Percentiles rank a stretch among this genome's conserved stretches.
Evolutionary conservation across 2,113 vertebrate species (phyloP).

Genomic region (Pterophyllum scalare): DNA sequence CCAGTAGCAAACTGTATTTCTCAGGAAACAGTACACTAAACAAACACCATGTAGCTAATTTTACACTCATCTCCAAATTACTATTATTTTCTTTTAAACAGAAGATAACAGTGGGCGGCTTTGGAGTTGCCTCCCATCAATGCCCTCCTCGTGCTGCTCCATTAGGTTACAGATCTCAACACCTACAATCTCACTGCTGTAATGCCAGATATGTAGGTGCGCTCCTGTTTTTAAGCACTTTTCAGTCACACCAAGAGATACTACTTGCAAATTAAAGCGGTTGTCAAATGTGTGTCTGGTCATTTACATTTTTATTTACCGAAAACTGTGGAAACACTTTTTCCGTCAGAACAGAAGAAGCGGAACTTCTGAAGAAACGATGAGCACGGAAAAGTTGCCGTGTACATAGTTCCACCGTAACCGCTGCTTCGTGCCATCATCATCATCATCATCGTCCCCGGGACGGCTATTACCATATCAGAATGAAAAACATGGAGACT

Average conservation of each 20-base stretch:
- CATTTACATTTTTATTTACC: constrained; percentile 12
- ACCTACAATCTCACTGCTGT: constrained; percentile 25
- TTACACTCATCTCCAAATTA: not conserved
- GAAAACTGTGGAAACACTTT: not conserved
- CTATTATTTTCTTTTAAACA: not conserved
- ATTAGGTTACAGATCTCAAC: not conserved
- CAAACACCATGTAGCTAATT: not conserved
- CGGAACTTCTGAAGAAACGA: rapidly evolving
- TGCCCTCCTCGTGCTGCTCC: not conserved
- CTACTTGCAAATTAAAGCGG: not conserved
- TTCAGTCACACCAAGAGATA: not conserved
- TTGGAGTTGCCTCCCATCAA: constrained; percentile 13
- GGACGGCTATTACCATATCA: not conserved
- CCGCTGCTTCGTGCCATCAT: not conserved
- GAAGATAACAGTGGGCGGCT: constrained; percentile 24
- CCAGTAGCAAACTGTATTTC: not conserved
- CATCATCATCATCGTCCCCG: too few relatives aligned
- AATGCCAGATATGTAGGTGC: not conserved
- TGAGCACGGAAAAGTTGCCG: not conserved
- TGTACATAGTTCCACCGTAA: not conserved
- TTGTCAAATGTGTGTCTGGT: not conserved
- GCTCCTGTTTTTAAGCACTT: not conserved
- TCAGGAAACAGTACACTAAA: not conserved
- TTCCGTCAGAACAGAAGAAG: not conserved
- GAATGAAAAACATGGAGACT: not conserved